Percentiles rank a stretch among this genome's conserved stretches.
Conservation (phyloP, 2,113 vertebrate species). For the Empidonax alnorum region DNA sequence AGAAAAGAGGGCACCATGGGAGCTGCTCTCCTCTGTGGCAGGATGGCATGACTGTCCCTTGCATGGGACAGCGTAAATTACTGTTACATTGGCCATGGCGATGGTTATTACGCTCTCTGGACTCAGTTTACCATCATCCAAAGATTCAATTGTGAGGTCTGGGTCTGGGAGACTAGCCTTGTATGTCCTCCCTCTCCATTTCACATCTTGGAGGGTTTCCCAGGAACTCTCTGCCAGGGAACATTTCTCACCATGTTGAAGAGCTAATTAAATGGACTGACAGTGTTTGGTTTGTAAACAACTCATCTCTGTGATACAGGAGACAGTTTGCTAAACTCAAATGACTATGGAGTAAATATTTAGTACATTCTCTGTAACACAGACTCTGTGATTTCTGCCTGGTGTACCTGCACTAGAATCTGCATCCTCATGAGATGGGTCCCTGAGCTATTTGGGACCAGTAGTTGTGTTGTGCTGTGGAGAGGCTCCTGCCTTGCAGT, state of each 20-base stretch:
- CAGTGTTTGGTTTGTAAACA: conserved; percentile 40
- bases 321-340: not conserved
- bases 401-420: no score
- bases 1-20: rapidly evolving
- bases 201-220: conserved; percentile 48
- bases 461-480: not conserved
- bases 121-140: not conserved
- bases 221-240: not conserved
- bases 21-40: not conserved
- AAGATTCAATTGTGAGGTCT: not conserved
- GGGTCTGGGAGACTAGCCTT: not conserved
- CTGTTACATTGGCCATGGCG: rapidly evolving
- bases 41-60: not conserved
- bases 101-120: not conserved
- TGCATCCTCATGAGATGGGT: rapidly evolving
- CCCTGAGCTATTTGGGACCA: not conserved
- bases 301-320: not conserved
- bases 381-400: not conserved
- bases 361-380: rapidly evolving
- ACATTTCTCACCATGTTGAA: conserved; percentile 37
- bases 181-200: conserved; percentile 25
- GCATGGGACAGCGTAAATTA: no score
- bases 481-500: not conserved
- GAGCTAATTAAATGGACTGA: conserved; percentile 34
- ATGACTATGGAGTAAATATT: not conserved